Conservation (phyloP, 2,888 invertebrate genomes). For the Mythimna loreyi region DNA sequence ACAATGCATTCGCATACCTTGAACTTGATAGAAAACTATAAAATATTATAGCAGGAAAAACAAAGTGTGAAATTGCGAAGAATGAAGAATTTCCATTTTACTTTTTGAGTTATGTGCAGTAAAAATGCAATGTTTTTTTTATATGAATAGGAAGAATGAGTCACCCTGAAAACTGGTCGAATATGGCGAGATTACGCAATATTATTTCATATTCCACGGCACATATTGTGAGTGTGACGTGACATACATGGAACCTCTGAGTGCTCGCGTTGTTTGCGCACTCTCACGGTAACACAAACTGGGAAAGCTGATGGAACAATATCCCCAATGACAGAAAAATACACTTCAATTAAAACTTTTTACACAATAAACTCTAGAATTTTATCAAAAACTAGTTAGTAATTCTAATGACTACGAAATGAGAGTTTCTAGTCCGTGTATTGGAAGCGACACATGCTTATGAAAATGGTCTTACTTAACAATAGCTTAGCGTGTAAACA, state of each 20-base stretch:
- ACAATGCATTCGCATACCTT: slow-evolving; percentile 1
- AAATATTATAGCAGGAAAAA: neutral
- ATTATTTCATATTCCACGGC: slow-evolving; percentile 25
- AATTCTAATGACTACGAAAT: slow-evolving; percentile 7
- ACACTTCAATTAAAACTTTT: slow-evolving; percentile 7
- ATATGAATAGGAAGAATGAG: neutral
- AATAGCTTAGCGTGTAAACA: slow-evolving; percentile 1
- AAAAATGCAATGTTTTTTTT: neutral
- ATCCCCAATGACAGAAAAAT: slow-evolving; percentile 23
- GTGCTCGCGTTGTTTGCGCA: slow-evolving; percentile 53
- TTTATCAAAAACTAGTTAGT: slow-evolving; percentile 10
- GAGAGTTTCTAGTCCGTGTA: neutral
- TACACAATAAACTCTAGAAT: neutral
- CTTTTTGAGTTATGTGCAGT: slow-evolving; percentile 1
- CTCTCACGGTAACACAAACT: slow-evolving; percentile 55
- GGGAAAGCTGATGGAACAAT: slow-evolving; percentile 44
- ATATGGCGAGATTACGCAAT: slow-evolving; percentile 41
- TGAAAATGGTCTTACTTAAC: slow-evolving; percentile 8
- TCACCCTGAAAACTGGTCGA: slow-evolving; percentile 9
- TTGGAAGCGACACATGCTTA: neutral
- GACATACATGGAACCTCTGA: slow-evolving; percentile 14
- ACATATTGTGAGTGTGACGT: no score
- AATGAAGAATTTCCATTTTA: slow-evolving; percentile 9
- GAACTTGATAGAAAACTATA: slow-evolving; percentile 25
- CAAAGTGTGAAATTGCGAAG: slow-evolving; percentile 10